Evolutionary conservation across 2,888 invertebrate species (phyloP).

Genomic region (Sussaba pulchella): DNA sequence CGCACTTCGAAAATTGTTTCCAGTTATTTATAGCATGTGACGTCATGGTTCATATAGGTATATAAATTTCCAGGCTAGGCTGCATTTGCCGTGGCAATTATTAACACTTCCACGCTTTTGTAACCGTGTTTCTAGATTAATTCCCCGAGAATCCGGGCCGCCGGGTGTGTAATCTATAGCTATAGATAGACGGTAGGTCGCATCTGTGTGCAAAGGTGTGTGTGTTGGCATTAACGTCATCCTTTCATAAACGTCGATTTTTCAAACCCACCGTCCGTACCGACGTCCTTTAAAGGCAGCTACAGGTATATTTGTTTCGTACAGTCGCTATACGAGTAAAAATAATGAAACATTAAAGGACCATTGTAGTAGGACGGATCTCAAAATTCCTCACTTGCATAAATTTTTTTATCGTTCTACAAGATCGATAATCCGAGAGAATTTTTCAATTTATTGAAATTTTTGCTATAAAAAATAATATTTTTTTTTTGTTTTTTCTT

Average conservation of each 20-base stretch:
- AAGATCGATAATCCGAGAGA: no score
- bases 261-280: not conserved
- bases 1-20: slow-evolving; percentile 41
- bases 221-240: slow-evolving; percentile 4
- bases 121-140: slow-evolving; percentile 28
- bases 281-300: not conserved
- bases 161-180: not conserved
- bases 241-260: slow-evolving; percentile 1
- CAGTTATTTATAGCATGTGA: slow-evolving; percentile 17
- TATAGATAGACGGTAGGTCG: not conserved
- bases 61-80: not conserved
- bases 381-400: no score
- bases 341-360: no score
- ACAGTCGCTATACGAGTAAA: no score
- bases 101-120: slow-evolving; percentile 26
- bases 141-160: slow-evolving; percentile 45
- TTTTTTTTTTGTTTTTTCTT: no score
- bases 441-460: no score
- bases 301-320: not conserved
- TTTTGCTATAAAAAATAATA: no score
- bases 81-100: slow-evolving; percentile 24
- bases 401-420: no score
- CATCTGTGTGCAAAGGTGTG: not conserved
- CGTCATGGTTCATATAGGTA: not conserved
- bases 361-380: no score